Evolutionary conservation across 2,797 vertebrate species (phyloP), one percentile per base, ranked within the genome.

Genomic region (Mareca strepera): DNA sequence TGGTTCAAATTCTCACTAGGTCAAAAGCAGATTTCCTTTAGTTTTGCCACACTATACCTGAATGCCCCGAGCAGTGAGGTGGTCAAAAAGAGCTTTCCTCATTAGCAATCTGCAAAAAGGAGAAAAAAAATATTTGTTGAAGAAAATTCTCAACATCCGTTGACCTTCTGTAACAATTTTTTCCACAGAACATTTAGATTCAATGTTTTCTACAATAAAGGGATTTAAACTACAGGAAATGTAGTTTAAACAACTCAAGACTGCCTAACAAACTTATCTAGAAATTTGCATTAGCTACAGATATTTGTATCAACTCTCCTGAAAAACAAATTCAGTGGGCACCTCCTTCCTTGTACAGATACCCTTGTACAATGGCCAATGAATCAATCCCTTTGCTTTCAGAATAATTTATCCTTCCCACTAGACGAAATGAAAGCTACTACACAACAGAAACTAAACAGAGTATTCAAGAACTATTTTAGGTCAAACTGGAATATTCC

Each of bases 1-100:
- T 63, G 48, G 26, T 56, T 85, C 53, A 29, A 55, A n/a, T 16
- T 50, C 53, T 74, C 60, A 2, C 17, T 18, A 55, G 22, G 39
- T 35, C 66, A 55, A 80, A 83, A 62, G 29, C 10, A 15, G 26
- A 6, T 53, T 52, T 64, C 23, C 20, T 87, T 74, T 2, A 72
- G 53, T 70, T 85, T 69, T 75, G 35, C 43, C 52, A 85, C 50
- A 92, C 76, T 67, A 84, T 98, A 99, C 99, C 98, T 99, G 99
- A 95, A 99, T 99, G 97, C 99, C 99, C 88, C 99, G 98, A 87
- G 99, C 98, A 55, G 98, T 99, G 78, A 99, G 98, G 97, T 99
- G 99, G 79, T 99, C 96, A 97, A 99, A 99, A 82, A 99, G 97
- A 63, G 98, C 92, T 97, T 99, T 99, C 96, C 99, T 98, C 99